Percentiles rank a stretch among this genome's conserved stretches.
Conservation (phyloP, 2,888 invertebrate genomes). For the Gandaritis pyraliata region DNA sequence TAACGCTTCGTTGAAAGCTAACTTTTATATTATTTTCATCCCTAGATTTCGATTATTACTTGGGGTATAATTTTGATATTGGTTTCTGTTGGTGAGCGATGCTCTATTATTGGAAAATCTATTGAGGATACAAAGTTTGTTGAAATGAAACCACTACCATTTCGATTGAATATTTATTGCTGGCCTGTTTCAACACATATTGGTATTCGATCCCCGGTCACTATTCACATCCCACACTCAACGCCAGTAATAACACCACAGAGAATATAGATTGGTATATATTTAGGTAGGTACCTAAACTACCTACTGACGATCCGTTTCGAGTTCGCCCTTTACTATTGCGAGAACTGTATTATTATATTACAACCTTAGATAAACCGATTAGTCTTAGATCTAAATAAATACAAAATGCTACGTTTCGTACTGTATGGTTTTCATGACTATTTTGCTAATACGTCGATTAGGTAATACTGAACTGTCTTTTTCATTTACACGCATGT, state of each 20-base stretch:
- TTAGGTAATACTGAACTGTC: too few relatives aligned
- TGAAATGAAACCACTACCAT: not conserved
- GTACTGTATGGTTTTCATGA: too few relatives aligned
- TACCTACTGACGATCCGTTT: too few relatives aligned
- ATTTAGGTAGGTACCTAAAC: too few relatives aligned
- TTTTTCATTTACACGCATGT: too few relatives aligned
- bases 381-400: too few relatives aligned
- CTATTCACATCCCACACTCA: conserved; percentile 5
- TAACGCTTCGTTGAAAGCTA: not conserved
- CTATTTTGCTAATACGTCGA: too few relatives aligned
- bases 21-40: not conserved
- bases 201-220: conserved; percentile 10
- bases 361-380: too few relatives aligned
- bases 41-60: not conserved
- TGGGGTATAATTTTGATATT: not conserved
- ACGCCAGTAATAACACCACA: not conserved
- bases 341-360: too few relatives aligned
- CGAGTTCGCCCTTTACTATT: too few relatives aligned
- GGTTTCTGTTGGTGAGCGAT: not conserved
- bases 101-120: not conserved
- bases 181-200: conserved; percentile 11
- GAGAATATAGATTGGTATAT: not conserved
- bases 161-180: conserved; percentile 5
- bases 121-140: conserved; percentile 2
- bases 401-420: too few relatives aligned